Base-by-base conservation (phyloP, 2,888 invertebrate species). In the Phengaris alcon region DNA sequence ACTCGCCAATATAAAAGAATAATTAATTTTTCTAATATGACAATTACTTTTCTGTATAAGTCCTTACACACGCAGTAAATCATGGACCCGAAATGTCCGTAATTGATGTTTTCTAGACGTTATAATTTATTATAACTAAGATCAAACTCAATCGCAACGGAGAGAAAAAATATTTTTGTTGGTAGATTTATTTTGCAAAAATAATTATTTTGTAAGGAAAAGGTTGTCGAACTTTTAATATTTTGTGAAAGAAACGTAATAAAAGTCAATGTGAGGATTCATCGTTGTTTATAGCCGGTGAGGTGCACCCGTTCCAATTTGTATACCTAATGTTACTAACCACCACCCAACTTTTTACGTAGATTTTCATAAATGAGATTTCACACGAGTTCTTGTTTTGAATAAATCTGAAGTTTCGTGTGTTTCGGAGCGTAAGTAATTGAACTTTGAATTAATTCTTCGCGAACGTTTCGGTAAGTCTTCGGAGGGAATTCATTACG, bases 171-270 rank as follows among this genome's bases (percentile, higher is more conserved):
- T 8, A 7, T 59, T 7, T 22, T 59, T 59, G 10, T n/a, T 8
- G 22, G 9, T 15, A 57, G 12, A n/a, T 57, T 57, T 8, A 8
- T 59, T 59, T 59, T 59, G 13, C 13, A 15, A 51, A 70, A 51
- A 72, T 54, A 13, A 72, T 54, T 72, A 12, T 22, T 12, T 22
- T 52, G 51, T 35, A 9, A 70, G 52, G 12, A 70, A 70, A 22
- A 22, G 13, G 0, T 52, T 70, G 52, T 70, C 15, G 52, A 70
- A 70, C 70, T 70, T 70, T 70, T 51, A 52, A 51, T 48, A 15
- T 70, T 15, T 70, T 52, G 51, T 81, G 80, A 81, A 84, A 84
- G 85, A 88, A 89, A 89, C 88, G 88, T 89, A 90, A 87, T 86
- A 87, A 88, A 89, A 87, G 84, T 85, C 84, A 82, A 82, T 79